phyloP scores from a whole-genome alignment of 2,113 vertebrate genomes.

The Brachypteracias leptosomus region DNA sequence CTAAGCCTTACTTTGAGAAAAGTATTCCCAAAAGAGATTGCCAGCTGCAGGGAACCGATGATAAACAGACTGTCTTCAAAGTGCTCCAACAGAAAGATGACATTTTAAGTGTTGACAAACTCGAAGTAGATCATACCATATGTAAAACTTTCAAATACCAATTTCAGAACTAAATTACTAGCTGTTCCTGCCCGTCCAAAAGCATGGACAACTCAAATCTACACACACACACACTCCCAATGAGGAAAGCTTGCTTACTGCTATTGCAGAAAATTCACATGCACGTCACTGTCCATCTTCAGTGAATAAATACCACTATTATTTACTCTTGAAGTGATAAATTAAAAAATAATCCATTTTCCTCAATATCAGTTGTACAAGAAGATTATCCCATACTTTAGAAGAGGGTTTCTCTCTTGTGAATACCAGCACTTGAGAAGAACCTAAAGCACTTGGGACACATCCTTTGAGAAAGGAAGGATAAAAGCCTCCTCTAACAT shows the following conservation, averaged over 20 bases:
- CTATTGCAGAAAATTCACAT: background rate
- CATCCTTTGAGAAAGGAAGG: background rate
- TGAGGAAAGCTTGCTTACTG: background rate
- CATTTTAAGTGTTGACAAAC: background rate
- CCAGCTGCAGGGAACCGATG: background rate
- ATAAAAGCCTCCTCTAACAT: background rate
- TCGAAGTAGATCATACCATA: background rate
- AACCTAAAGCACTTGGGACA: background rate
- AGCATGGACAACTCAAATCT: background rate
- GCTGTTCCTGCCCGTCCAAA: background rate
- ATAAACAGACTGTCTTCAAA: background rate
- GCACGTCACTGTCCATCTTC: background rate
- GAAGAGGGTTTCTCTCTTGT: background rate
- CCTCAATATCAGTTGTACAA: background rate
- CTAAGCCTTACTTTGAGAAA: background rate
- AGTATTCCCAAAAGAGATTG: background rate
- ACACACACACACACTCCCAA: accelerated
- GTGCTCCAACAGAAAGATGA: background rate
- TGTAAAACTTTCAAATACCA: background rate
- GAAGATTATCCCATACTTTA: background rate
- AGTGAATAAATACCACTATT: background rate
- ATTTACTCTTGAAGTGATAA: background rate
- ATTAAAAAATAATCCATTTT: too few relatives aligned
- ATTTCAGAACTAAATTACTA: background rate
- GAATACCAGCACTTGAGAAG: background rate